Base-by-base conservation (phyloP, 2,888 invertebrate genomes). In the Chaetogeoica ovagalla region DNA sequence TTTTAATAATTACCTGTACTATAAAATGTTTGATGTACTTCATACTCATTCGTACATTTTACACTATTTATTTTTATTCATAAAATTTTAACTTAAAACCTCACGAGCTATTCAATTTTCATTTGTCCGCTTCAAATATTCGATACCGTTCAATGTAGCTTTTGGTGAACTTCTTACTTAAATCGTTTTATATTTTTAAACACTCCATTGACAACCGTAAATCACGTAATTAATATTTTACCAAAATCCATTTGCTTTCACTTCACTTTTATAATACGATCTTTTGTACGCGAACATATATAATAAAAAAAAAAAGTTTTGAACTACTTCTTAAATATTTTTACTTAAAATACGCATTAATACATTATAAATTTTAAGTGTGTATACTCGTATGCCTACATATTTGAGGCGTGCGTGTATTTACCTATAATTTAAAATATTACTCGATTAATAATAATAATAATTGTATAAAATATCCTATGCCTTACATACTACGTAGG, bases 161-260 rank as follows among this genome's bases (percentile, higher is more conserved):
- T 63, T 55, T 37, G 37, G 37, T 37, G 37, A 43, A 63, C 52
- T n/a, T 21, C 9, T 37, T 21, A 17, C 52, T 19, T 6, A 52
- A 62, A 62, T 62, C 39, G 15, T 55, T 30, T 57, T 19, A 39
- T 30, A 6, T 37, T 62, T 62, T 30, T 63, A 52, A 63, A 73
- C 52, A 48, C 9, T 0, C 37, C 73, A 52, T 73, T 52, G n/a
- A 73, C 30, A 30, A 15, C 30, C n/a, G 30, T 73, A 62, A 73
- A 19, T 63, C 52, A 15, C n/a, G 21, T 63, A 23, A 63, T 63
- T 37, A 52, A 37, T 30, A 21, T 52, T 73, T 73, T 13, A 52
- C 30, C 23, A 23, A 52, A 63, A 63, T 73, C 15, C 9, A 55
- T 63, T 73, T n/a, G 52, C 52, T 1, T 30, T 63, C 43, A 13